Evolutionary conservation across 2,888 invertebrate species (phyloP), one percentile per base, ranked within the genome.

Genomic region (Lamellibrachia satsuma): DNA sequence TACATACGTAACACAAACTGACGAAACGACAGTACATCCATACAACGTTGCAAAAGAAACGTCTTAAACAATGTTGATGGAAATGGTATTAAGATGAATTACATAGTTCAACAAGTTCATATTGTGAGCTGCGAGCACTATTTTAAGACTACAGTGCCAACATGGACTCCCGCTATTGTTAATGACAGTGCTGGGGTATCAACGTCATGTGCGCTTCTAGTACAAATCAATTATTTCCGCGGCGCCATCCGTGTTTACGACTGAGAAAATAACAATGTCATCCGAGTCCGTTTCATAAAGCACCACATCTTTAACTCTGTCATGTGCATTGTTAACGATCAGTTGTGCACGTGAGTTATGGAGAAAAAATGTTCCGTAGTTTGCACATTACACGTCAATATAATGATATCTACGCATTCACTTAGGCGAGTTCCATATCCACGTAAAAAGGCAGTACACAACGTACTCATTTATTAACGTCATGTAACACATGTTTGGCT

Each of bases 211-310:
- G 55, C 3, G 55, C 55, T 55, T 55, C 55, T 7, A 55, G 75
- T 75, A 75, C 75, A 75, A 75, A 75, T 75, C 75, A 75, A 75
- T 75, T 75, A 75, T 75, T 75, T 75, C 39, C n/a, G 75, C n/a
- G 75, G n/a, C 75, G 22, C 75, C n/a, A 75, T n/a, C 75, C 75
- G 75, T n/a, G 75, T 75, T 75, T 75, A n/a, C 75, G 75, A 22
- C 75, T n/a, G 75, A 75, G 75, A 75, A 75, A 75, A 75, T 75
- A 75, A 4, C 75, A 39, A 39, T 75, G 75, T 75, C 75, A 75
- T 75, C 22, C 22, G 75, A 75, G 15, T 75, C 75, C 11, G 75
- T 75, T 75, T 75, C 75, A n/a, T 75, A 15, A 22, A 4, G 22
- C 75, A 75, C 15, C 75, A 75, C 75, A 15, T 75, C 22, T 75